Conservation (phyloP, 2,888 invertebrate species). For the Drosophila affinis region DNA sequence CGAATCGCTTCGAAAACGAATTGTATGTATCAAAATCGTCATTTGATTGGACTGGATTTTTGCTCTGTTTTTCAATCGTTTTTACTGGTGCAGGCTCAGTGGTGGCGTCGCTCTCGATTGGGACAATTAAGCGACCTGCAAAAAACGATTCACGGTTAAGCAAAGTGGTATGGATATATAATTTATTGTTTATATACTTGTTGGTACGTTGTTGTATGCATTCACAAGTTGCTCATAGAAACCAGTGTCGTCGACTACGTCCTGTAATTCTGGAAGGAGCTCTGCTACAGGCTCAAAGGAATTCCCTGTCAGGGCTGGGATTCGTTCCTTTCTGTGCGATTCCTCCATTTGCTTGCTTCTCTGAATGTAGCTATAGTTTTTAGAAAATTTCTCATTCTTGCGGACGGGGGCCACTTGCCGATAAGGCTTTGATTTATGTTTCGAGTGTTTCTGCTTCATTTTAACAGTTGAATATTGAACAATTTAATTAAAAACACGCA, state of each 20-base stretch:
- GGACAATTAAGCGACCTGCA: constrained; percentile 5
- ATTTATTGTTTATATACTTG: constrained; percentile 36
- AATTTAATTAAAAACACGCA: constrained; percentile 11
- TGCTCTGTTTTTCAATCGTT: constrained; percentile 2
- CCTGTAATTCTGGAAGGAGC: constrained; percentile 43
- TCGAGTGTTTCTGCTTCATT: constrained; percentile 38
- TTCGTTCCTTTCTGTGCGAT: constrained; percentile 59
- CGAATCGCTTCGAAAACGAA: constrained; percentile 88
- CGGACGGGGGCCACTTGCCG: constrained; percentile 10
- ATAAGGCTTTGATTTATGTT: constrained; percentile 24
- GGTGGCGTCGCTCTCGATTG: not conserved
- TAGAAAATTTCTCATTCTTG: constrained; percentile 51
- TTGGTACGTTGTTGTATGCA: constrained; percentile 34
- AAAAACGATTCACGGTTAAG: not conserved
- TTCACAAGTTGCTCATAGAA: constrained; percentile 61
- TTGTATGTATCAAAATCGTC: constrained; percentile 39
- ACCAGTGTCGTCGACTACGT: constrained; percentile 43
- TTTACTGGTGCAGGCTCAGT: not conserved
- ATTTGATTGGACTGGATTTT: not conserved
- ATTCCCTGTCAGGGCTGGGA: constrained; percentile 49
- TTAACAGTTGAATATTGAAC: not conserved
- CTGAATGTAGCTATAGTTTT: constrained; percentile 77
- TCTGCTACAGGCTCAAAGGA: constrained; percentile 35
- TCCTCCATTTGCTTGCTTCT: constrained; percentile 81
- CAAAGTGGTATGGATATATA: not conserved